Percentiles rank a stretch among this genome's conserved stretches.
Evolutionary conservation across 2,888 invertebrate species (phyloP).

Genomic region (Patella ulyssiponensis): DNA sequence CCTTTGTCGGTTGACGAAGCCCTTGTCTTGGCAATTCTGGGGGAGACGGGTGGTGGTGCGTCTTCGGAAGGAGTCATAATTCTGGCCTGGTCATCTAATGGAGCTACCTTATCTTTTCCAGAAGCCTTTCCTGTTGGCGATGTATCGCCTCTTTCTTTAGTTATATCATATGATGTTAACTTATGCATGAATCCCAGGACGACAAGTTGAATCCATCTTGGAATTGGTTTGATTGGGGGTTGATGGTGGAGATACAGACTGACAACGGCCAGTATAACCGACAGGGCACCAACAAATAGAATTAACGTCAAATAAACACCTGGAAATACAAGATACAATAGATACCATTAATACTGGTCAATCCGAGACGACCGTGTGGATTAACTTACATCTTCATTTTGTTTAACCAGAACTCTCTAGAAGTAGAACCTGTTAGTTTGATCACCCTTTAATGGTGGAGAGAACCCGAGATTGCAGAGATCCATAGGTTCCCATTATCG

Average conservation of each 20-base stretch:
- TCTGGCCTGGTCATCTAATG: background rate
- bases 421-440: no score
- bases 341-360: no score
- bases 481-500: no score
- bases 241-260: constrained; percentile 38
- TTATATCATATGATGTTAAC: background rate
- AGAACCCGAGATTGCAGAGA: no score
- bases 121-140: background rate
- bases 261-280: constrained; percentile 39
- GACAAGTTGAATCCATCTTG: constrained; percentile 26
- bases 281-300: constrained; percentile 36
- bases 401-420: no score
- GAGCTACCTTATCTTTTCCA: background rate
- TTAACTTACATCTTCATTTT: no score
- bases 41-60: background rate
- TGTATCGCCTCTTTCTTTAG: background rate
- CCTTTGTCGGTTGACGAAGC: background rate
- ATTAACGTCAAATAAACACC: constrained; percentile 45
- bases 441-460: no score
- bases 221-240: constrained; percentile 20
- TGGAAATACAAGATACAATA: constrained; percentile 22
- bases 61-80: background rate
- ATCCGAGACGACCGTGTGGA: no score
- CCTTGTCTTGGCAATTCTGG: no score
- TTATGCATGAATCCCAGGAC: constrained; percentile 6